These are phyloP conservation scores for Colletes gigas DNA, from an alignment of 1,140 invertebrate species.

Conservation along the genomic window DNA sequence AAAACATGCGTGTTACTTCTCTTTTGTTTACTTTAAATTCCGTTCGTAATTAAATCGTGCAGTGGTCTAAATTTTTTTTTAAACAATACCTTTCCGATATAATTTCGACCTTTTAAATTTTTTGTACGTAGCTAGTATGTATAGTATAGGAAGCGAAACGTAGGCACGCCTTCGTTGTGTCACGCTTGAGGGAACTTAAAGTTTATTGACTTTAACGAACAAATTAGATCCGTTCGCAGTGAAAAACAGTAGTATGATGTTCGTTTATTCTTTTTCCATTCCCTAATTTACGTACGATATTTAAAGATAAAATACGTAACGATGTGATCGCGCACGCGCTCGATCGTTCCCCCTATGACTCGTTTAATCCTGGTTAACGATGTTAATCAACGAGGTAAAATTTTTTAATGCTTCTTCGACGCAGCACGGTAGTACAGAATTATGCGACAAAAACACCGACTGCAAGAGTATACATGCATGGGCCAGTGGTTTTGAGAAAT, in stretches of 20 bases:
- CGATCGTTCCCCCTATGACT: constrained; percentile 8
- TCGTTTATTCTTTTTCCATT: not conserved
- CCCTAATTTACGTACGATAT: not conserved
- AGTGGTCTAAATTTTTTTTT: not conserved
- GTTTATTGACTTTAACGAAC: not conserved
- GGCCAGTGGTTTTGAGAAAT: constrained; percentile 94
- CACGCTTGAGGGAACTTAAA: no score
- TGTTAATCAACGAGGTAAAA: constrained; percentile 19
- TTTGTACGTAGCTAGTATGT: no score
- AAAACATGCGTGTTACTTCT: not conserved
- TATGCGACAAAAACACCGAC: constrained; percentile 72
- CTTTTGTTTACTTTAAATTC: not conserved
- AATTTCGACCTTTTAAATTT: not conserved
- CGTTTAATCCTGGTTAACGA: constrained; percentile 34
- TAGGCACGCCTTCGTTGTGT: no score
- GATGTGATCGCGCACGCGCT: not conserved
- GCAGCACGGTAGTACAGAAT: constrained; percentile 79
- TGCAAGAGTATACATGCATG: constrained; percentile 85
- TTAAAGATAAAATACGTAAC: not conserved
- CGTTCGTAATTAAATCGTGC: no score
- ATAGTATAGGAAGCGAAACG: no score
- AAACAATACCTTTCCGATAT: not conserved
- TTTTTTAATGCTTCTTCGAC: constrained; percentile 55
- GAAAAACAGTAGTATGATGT: not conserved
- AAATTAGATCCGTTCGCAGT: not conserved